phyloP scores from a whole-genome alignment of 2,888 invertebrate genomes.

The Ichneumon xanthorius region DNA sequence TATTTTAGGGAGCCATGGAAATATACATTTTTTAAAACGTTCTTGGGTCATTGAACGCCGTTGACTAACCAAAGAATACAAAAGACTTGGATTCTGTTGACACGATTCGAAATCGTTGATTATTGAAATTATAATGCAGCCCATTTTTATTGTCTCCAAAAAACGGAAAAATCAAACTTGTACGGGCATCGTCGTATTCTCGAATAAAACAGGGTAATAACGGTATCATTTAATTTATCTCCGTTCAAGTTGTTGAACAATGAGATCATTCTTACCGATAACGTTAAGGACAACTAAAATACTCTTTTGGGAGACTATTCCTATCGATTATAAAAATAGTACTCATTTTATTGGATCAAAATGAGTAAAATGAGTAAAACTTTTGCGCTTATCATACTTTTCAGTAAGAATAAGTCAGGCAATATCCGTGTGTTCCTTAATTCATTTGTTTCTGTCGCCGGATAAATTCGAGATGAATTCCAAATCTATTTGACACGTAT shows the following conservation, averaged over 20 bases:
- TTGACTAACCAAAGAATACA: constrained; percentile 5
- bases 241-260: background rate
- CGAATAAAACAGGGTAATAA: background rate
- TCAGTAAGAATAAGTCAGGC: too few species aligned
- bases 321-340: background rate
- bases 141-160: background rate
- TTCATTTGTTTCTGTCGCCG: too few species aligned
- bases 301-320: background rate
- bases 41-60: constrained; percentile 55
- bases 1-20: constrained; percentile 9
- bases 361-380: too few species aligned
- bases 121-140: background rate
- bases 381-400: too few species aligned
- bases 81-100: background rate
- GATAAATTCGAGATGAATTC: too few species aligned
- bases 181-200: background rate
- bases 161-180: background rate
- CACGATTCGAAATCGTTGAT: background rate
- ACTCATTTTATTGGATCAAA: too few species aligned
- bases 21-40: constrained; percentile 50
- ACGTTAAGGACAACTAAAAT: background rate
- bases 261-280: background rate
- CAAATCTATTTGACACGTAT: too few species aligned
- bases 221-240: background rate
- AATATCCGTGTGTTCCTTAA: too few species aligned